Evolutionary conservation across 2,797 vertebrate genomes (phyloP).

Genomic region (Enteromius viviparus): DNA sequence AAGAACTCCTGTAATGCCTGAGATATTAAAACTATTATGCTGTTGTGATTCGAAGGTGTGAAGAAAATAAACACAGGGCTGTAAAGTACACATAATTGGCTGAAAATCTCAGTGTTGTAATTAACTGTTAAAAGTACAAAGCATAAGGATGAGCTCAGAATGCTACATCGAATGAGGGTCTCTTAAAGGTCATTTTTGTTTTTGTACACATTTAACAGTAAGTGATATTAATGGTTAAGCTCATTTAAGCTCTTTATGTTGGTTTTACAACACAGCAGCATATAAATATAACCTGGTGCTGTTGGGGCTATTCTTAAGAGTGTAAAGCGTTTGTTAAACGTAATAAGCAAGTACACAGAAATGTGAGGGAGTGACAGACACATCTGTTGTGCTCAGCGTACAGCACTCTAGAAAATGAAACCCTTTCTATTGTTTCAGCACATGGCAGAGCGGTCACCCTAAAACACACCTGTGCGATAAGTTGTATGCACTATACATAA

Average conservation of each 20-base stretch:
- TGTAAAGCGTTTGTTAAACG: not conserved
- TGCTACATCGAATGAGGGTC: not conserved
- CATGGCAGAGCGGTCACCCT: slow-evolving; percentile 30
- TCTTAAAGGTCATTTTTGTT: not conserved
- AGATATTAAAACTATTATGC: slow-evolving; percentile 34
- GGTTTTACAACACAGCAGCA: slow-evolving; percentile 18
- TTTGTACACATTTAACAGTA: not conserved
- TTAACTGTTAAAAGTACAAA: not conserved
- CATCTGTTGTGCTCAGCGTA: slow-evolving; percentile 28
- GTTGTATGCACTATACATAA: slow-evolving; percentile 2
- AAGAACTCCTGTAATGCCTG: slow-evolving; percentile 44
- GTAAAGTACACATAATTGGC: not conserved
- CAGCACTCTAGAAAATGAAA: slow-evolving; percentile 6
- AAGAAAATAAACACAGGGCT: not conserved
- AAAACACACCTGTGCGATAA: slow-evolving; percentile 27
- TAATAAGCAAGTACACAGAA: slow-evolving; percentile 8
- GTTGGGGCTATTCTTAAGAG: not conserved
- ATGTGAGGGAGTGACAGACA: slow-evolving; percentile 21
- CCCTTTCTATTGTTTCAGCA: slow-evolving; percentile 43
- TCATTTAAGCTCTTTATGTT: not conserved
- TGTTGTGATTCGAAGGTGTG: slow-evolving; percentile 15
- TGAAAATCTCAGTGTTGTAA: slow-evolving; percentile 1
- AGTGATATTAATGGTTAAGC: not conserved
- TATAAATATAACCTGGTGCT: not conserved
- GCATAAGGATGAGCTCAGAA: not conserved